phyloP scores from a whole-genome alignment of 2,888 invertebrate species.

The Sphaerophoria rueppellii region DNA sequence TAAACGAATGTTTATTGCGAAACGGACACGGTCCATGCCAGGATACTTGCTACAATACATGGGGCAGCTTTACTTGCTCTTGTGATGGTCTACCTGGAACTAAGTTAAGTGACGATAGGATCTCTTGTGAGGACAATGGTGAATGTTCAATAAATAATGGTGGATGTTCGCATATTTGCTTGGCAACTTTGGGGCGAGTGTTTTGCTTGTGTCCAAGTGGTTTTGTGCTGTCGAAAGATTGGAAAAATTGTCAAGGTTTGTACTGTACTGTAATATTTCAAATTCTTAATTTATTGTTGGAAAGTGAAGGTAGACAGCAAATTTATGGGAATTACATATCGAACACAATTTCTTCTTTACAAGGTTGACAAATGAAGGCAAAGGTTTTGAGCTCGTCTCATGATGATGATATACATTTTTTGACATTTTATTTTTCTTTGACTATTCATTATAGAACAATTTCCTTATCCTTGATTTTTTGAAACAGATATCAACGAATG shows the following conservation, averaged over 20 bases:
- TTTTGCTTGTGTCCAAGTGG: conserved; percentile 83
- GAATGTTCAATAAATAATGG: conserved; percentile 82
- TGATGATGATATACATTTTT: background rate
- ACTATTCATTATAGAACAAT: background rate
- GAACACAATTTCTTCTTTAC: too few relatives aligned
- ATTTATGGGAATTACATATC: background rate
- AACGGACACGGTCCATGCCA: conserved; percentile 87
- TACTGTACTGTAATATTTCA: conserved; percentile 47
- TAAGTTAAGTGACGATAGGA: conserved; percentile 83
- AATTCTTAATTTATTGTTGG: conserved; percentile 20
- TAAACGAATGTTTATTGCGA: conserved; percentile 85
- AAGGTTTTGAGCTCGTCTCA: too few relatives aligned
- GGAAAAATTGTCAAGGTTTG: conserved; percentile 82
- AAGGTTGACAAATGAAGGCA: too few relatives aligned
- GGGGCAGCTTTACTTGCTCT: conserved; percentile 85
- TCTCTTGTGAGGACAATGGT: conserved; percentile 83
- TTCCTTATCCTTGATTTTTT: background rate
- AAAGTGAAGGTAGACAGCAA: background rate
- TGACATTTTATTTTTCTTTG: too few relatives aligned
- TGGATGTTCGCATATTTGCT: conserved; percentile 83
- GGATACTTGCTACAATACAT: conserved; percentile 84
- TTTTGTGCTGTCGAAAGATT: conserved; percentile 79
- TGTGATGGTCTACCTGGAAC: conserved; percentile 85
- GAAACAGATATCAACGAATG: conserved; percentile 87
- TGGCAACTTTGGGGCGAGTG: conserved; percentile 81